Conservation (phyloP, 2,797 vertebrate genomes). For the Neosilurus hyrtlii region DNA sequence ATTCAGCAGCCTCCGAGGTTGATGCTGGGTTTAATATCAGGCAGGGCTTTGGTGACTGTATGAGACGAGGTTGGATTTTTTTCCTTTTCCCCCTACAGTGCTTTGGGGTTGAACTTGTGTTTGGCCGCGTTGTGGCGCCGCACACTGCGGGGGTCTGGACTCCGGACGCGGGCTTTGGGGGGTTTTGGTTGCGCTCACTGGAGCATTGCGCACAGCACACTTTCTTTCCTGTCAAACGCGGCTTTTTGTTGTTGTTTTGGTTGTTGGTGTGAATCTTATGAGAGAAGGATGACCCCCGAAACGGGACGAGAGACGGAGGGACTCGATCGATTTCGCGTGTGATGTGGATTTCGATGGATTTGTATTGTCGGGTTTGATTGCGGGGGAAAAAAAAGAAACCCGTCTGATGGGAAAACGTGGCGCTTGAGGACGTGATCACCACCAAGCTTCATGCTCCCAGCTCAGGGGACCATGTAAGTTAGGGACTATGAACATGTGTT, state of each 20-base stretch:
- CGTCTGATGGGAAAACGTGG: constrained; percentile 66
- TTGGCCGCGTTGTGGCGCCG: constrained; percentile 13
- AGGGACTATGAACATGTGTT: neutral
- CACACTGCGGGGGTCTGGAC: constrained; percentile 36
- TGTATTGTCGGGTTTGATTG: constrained; percentile 72
- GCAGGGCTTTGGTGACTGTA: neutral
- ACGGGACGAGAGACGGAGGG: constrained; percentile 56
- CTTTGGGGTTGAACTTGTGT: neutral
- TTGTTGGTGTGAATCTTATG: no score
- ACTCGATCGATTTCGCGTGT: constrained; percentile 61
- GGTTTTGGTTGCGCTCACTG: constrained; percentile 37
- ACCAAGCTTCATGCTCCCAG: constrained; percentile 59
- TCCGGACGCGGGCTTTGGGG: neutral
- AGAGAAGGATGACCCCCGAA: constrained; percentile 64
- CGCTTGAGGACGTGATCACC: constrained; percentile 33
- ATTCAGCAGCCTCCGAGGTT: neutral
- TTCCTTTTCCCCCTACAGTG: neutral
- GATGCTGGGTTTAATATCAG: neutral
- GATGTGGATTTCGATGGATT: constrained; percentile 66
- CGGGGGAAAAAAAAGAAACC: constrained; percentile 63
- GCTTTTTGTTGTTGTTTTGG: constrained; percentile 45
- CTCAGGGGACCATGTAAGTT: constrained; percentile 74
- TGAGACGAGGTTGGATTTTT: no score
- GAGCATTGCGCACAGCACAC: constrained; percentile 52
- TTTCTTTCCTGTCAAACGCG: constrained; percentile 30